Percentiles rank a stretch among this genome's conserved stretches.
Conservation (phyloP, 2,888 invertebrate genomes). For the Erpobdella octoculata region DNA sequence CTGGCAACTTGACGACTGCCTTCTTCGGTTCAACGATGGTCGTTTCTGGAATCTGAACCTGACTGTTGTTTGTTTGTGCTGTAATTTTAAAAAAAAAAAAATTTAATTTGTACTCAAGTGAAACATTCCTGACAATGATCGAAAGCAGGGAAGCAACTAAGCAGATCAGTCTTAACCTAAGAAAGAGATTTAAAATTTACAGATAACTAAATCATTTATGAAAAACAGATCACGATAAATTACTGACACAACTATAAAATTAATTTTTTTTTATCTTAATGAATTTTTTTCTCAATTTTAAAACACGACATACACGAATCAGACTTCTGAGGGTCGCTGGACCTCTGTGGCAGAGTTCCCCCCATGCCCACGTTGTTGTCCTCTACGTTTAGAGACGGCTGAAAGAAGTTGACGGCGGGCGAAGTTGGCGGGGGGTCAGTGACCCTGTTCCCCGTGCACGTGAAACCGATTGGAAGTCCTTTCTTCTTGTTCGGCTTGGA, state of each 20-base stretch:
- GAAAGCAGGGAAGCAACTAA: too few species aligned
- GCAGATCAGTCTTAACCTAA: too few species aligned
- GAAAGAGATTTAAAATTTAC: too few species aligned
- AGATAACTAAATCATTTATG: too few species aligned
- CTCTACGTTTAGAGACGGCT: not conserved
- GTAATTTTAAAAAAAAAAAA: not conserved
- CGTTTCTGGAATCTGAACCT: not conserved
- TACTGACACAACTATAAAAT: too few species aligned
- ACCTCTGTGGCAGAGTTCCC: too few species aligned
- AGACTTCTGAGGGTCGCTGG: not conserved
- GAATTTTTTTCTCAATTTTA: too few species aligned
- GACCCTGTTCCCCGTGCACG: not conserved
- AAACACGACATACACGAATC: too few species aligned
- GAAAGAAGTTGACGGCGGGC: slow-evolving; percentile 13
- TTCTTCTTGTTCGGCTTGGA: not conserved
- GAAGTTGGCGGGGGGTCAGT: not conserved
- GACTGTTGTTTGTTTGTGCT: not conserved
- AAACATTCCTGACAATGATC: not conserved
- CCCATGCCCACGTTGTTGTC: too few species aligned
- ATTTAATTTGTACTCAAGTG: not conserved
- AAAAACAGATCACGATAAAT: too few species aligned
- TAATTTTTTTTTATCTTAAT: too few species aligned
- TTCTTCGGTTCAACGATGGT: not conserved
- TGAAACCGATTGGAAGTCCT: slow-evolving; percentile 24
- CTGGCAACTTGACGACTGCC: not conserved